Evolutionary conservation across 1,140 invertebrate genomes (phyloP).

Genomic region (Neuroterus valhalla): DNA sequence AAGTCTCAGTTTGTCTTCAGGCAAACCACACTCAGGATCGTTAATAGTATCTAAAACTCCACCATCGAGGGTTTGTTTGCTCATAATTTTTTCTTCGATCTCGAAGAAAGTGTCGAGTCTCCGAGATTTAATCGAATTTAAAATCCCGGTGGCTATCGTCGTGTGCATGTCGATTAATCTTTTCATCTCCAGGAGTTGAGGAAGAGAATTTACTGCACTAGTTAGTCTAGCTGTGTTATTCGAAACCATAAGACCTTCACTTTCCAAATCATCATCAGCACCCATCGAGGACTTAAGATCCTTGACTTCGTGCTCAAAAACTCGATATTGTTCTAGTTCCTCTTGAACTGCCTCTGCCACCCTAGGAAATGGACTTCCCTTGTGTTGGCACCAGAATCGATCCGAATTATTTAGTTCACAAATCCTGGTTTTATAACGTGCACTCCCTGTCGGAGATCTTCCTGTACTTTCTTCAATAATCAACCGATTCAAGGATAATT

Average conservation of each 20-base stretch:
- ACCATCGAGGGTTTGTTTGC: constrained; percentile 84
- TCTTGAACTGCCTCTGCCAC: constrained; percentile 99
- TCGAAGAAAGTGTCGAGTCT: constrained; percentile 98
- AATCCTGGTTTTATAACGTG: constrained; percentile 85
- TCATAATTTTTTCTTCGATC: constrained; percentile 98
- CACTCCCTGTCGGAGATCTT: constrained; percentile 76
- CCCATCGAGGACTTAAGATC: constrained; percentile 95
- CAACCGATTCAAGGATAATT: constrained; percentile 92
- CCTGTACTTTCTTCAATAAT: constrained; percentile 84
- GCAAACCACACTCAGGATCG: constrained; percentile 90
- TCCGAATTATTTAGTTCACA: constrained; percentile 94
- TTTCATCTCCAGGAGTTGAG: constrained; percentile 97
- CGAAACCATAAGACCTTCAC: constrained; percentile 87
- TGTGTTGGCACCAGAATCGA: constrained; percentile 94
- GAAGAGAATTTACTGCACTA: constrained; percentile 95
- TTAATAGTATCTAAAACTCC: constrained; percentile 86
- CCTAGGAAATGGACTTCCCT: constrained; percentile 96
- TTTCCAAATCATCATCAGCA: constrained; percentile 85
- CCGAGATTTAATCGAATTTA: constrained; percentile 93
- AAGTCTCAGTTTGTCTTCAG: constrained; percentile 95
- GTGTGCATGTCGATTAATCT: constrained; percentile 98
- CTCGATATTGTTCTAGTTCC: constrained; percentile 94
- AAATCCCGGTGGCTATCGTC: constrained; percentile 94
- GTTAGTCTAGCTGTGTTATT: constrained; percentile 97
- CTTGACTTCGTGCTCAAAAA: constrained; percentile 97